These are phyloP conservation scores for Nanger granti DNA, from an alignment of 2,113 vertebrate genomes.

Conservation along the genomic window DNA sequence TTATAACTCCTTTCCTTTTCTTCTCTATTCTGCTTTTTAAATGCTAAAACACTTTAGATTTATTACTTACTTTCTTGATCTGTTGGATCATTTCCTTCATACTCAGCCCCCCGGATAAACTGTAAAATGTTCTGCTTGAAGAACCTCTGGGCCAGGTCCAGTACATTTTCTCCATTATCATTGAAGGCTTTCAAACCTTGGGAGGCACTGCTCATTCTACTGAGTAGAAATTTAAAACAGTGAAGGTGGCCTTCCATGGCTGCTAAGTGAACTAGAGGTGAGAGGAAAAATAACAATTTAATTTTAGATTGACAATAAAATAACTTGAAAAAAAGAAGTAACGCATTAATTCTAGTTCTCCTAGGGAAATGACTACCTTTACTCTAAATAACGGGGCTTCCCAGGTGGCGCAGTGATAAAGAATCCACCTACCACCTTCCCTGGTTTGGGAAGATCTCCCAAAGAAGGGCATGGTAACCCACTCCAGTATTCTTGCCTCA, in stretches of 20 bases:
- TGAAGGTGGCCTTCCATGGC: conserved; percentile 83
- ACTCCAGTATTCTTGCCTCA: not conserved
- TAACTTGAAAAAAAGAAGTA: conserved; percentile 11
- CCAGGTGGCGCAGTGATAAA: not conserved
- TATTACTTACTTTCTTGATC: conserved; percentile 77
- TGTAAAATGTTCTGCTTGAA: conserved; percentile 79
- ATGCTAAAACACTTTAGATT: not conserved
- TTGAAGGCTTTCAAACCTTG: conserved; percentile 79
- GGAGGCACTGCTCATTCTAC: conserved; percentile 67
- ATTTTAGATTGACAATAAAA: conserved; percentile 23
- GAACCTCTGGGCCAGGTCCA: conserved; percentile 81
- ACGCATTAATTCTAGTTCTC: not conserved
- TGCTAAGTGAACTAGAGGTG: conserved; percentile 79
- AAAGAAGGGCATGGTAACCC: not conserved
- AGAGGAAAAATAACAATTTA: conserved; percentile 12
- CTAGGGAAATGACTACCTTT: not conserved
- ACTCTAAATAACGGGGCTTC: not conserved
- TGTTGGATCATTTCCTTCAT: conserved; percentile 63
- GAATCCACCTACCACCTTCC: not conserved
- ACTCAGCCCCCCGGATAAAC: conserved; percentile 73
- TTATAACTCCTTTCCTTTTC: not conserved
- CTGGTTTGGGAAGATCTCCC: not conserved
- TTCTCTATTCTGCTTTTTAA: not conserved
- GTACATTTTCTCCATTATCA: conserved; percentile 80
- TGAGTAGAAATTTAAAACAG: conserved; percentile 83